Base-by-base conservation (phyloP, 2,888 invertebrate species). In the Pharmacophagus antenor region DNA sequence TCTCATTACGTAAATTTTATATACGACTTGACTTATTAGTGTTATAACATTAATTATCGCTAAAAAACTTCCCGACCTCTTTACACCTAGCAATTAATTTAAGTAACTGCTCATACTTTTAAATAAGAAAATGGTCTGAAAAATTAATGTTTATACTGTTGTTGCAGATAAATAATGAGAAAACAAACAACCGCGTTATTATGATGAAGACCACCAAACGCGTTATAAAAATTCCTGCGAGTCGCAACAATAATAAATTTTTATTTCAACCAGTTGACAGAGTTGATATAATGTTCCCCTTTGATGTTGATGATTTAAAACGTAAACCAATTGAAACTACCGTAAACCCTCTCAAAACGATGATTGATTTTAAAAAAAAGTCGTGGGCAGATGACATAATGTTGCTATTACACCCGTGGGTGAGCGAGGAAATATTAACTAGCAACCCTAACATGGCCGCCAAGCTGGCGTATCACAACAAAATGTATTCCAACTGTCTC, bases 191-290 rank as follows among this genome's bases (percentile, higher is more conserved):
- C 56, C 92, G 93, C 51, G 92, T 95, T 10, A 92, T 95, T 22
- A 91, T 94, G 79, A 92, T 95, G 77, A 94, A 94, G 75, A 94
- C 94, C 8, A 94, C 94, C 0, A 94, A 93, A 75, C 91, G 95
- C n/a, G 92, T 95, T 3, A 92, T 95, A 47, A 94, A 94, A 78
- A 91, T 95, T 56, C 94, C 94, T 0, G 90, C 88, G 2, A 82
- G 70, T 57, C 73, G 81, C 1, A 76, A 67, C 64, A 79, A 77
- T 63, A 86, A 85, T 67, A 88, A 88, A 65, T 87, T 85, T 62
- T 47, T 82, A 18, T 89, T 89, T 62, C 85, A 88, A 63, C 81
- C 77, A 10, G 77, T 88, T 46, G 88, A 88, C 58, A 71, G 82
- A 48, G 73, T 89, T 20, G 86, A 88, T 48, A 80, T 83, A 21